Base-by-base conservation (phyloP, 2,113 vertebrate species). In the Pterophyllum scalare region DNA sequence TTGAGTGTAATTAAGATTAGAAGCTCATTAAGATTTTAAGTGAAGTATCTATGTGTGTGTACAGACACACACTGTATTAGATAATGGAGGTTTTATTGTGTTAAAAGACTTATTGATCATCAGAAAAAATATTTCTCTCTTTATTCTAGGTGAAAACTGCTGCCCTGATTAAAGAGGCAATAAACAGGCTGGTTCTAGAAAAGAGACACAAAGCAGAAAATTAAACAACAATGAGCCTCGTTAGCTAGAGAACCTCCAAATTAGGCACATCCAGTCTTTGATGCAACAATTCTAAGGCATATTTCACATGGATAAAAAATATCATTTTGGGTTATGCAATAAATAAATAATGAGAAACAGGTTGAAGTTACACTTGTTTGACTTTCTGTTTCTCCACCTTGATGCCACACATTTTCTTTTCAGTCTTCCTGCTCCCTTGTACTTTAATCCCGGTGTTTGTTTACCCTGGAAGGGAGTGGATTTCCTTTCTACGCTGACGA, bases 401-500 rank as follows among this genome's bases (percentile, higher is more conserved):
- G 24, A 28, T 0, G 15, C 28, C 64, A 15, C 38, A 65, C 22
- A 46, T 67, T 67, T 64, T 22, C 12, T 24, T 24, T 6, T 67
- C 64, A 26, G 9, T 70, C 65, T 49, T 70, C 65, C 65, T 49
- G 65, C 24, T 49, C 1, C 38, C 64, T 11, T 12, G 64, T 67
- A 26, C 38, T 67, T 24, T 46, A 67, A 46, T 46, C 2, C 64
- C 49, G 65, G 65, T 70, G 24, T 24, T 9, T 70, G 65, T 70
- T 70, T 20, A 70, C 65, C 24, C 65, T 70, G 24, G 64, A 19
- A 49, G 64, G 65, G 24, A 70, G 65, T 70, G 43, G 15, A 13
- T 49, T 49, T 70, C 65, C 64, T 70, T 70, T 49, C 40, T 26
- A 70, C 15, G 28, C 0, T 49, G 24, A 70, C 40, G 49, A 20